Base-by-base conservation (phyloP, 2,113 vertebrate genomes). In the Triplophysa dalaica region DNA sequence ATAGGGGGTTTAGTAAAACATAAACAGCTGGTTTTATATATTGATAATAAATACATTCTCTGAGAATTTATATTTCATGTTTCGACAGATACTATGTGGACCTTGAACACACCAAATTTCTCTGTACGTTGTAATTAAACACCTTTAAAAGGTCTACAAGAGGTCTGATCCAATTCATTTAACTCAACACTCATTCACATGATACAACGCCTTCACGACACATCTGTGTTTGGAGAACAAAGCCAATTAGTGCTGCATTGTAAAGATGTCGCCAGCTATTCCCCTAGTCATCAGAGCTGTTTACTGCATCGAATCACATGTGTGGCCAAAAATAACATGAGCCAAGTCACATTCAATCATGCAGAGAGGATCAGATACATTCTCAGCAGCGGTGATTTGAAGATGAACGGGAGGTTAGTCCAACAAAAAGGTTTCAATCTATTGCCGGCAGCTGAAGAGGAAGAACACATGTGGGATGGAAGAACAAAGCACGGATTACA, bases 381-480 rank as follows among this genome's bases (percentile, higher is more conserved):
- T 69, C 77, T 82, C 64, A 80, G 56, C 62, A 48, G 68, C 11
- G 43, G 72, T 24, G n/a, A 84, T 62, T 82, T 78, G 52, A 79
- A 75, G 79, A 80, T 69, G 80, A 78, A 69, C 48, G 12, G 45
- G 58, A 83, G 83, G 82, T 86, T 77, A 60, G 74, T 54, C 22
- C 63, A 77, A 85, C 80, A 81, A 24, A 64, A 75, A 73, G 76
- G 13, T 56, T 78, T 83, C 78, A 83, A 86, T 85, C 80, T 77
- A 33, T 12, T 68, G 81, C 50, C 60, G 52, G 45, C 41, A 12
- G 22, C 33, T 56, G 77, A n/a, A n/a, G n/a, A n/a, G n/a, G n/a
- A n/a, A n/a, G n/a, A n/a, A n/a, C n/a, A n/a, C n/a, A n/a, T 69
- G 62, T 52, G 61, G 50, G 43, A 26, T 66, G 33, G 22, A 58